A percentile compares a stretch with the other conserved stretches of the same genome.
phyloP scores from a whole-genome alignment of 1,140 invertebrate species.

The Drosophila sp. region DNA sequence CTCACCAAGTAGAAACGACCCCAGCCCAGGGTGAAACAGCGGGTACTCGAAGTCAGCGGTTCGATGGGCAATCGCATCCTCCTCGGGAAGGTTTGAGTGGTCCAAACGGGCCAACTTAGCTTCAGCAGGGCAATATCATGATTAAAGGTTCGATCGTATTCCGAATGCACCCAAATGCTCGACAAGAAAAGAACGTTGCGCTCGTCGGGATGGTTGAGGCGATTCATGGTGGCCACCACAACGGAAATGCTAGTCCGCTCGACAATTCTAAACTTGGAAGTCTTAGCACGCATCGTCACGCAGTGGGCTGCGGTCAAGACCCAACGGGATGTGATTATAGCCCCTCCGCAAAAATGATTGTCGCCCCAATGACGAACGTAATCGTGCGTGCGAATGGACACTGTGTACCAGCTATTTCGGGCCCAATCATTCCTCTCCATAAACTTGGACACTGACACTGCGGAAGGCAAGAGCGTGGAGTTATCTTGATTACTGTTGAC shows the following conservation, averaged over 20 bases:
- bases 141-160: not conserved
- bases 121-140: slow-evolving; percentile 46
- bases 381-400: slow-evolving; percentile 50
- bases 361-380: slow-evolving; percentile 43
- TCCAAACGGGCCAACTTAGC: not conserved
- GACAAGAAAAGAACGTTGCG: not conserved
- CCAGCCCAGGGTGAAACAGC: slow-evolving; percentile 47
- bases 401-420: slow-evolving; percentile 19
- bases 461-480: not conserved
- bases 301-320: slow-evolving; percentile 56
- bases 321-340: slow-evolving; percentile 26
- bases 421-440: not conserved
- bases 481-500: not conserved
- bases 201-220: slow-evolving; percentile 10
- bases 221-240: slow-evolving; percentile 25
- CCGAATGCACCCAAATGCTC: slow-evolving; percentile 5
- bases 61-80: slow-evolving; percentile 3
- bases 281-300: slow-evolving; percentile 11
- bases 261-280: not conserved
- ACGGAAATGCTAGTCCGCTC: slow-evolving; percentile 8
- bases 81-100: not conserved
- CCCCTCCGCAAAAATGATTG: slow-evolving; percentile 58
- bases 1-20: slow-evolving; percentile 14
- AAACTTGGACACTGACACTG: not conserved
- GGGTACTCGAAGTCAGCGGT: not conserved